Evolutionary conservation across 2,797 vertebrate genomes (phyloP), one percentile per base, ranked within the genome.

Genomic region (Amniataba percoides): DNA sequence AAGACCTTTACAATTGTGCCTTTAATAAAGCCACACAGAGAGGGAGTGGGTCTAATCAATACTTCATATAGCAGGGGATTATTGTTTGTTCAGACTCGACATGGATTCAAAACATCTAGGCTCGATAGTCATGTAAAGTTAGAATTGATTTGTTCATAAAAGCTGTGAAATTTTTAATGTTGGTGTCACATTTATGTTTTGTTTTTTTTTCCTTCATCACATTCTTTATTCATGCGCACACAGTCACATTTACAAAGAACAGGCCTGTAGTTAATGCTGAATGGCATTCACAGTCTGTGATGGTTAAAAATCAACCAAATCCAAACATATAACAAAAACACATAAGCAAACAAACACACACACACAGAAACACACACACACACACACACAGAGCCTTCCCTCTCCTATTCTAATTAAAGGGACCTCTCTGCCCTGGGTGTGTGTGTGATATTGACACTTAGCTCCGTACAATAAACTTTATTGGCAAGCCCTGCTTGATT

Each of bases 391-490:
- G 52, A 73, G 19, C 89, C 95, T 94, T 95, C 95, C 93, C 95
- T 96, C 95, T 96, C 96, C 85, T 89, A 97, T 97, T 99, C 97
- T 98, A 99, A 99, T 99, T 98, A 98, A 97, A 96, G 96, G 92
- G 96, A 96, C 96, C 96, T 93, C 90, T 91, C 93, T 95, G 95
- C 97, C 96, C 93, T 59, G 96, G 96, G 96, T 96, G 96, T 97
- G 96, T 96, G 96, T 94, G 94, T 96, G 96, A 97, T 98, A 99
- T 98, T 97, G 97, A 99, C 97, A 98, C 96, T 97, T 96, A 95
- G 97, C 96, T 96, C 95, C 96, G 93, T 96, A 98, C 98, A 97
- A 98, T 98, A 99, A 98, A 99, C 97, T 98, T 98, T 98, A 99
- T 98, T 98, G 97, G 98, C 97, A 98, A 97, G 95, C 96, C 96